Base-by-base conservation (phyloP, 2,113 vertebrate genomes). In the Apistogramma diplotaenia region DNA sequence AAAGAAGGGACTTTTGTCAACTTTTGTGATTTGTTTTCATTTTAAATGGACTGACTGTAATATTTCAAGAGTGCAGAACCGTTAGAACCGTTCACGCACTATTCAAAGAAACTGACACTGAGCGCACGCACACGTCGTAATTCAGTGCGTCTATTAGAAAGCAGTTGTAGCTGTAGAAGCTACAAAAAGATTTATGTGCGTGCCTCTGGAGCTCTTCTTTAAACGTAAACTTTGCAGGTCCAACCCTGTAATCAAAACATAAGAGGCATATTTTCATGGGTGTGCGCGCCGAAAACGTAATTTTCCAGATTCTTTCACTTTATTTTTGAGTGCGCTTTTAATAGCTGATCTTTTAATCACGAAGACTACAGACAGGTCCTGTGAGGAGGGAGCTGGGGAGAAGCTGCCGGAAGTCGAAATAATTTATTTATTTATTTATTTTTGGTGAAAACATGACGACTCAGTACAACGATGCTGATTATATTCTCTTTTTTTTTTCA, bases 401-500 rank as follows among this genome's bases (percentile, higher is more conserved):
- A 3, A 23, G 21, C 65, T 6, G 7, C 23, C 1, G 23, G 12
- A 10, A 4, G 1, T 8, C 51, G 29, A 27, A 53, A 18, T 75
- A 84, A 13, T 51, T 51, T n/a, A 10, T 5, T 49, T 33, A 4
- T 8, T 33, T 31, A 4, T 31, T 31, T 31, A 6, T 35, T 2
- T 9, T 35, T 35, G 2, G 33, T 35, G 33, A 35, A 35, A 35
- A 35, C 33, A 35, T 9, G 33, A 35, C 1, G 27, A 2, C 49
- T 37, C 4, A 35, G 5, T 27, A 0, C 25, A 73, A 59, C 76
- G 4, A 94, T 93, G 93, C 65, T 86, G 90, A 81, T 31, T 4
- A 7, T 72, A 1, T 27, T 80, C 0, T n/a, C n/a, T n/a, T n/a
- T 0, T 79, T 25, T 3, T 91, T 13, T 12, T 90, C 0, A 16